Conservation (phyloP, 1,140 invertebrate genomes). For the Papilio polyxenes region DNA sequence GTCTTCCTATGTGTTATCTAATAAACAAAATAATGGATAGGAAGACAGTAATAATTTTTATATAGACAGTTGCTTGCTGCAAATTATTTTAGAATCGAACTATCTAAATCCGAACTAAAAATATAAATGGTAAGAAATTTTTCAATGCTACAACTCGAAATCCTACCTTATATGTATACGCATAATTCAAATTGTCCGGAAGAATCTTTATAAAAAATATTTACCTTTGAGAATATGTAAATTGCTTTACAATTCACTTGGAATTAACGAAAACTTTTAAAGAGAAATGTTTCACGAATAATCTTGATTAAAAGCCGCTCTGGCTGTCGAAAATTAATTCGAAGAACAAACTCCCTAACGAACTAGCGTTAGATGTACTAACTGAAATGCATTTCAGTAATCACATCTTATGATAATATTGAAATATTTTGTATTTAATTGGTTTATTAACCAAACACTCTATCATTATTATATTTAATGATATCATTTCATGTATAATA, state of each 20-base stretch:
- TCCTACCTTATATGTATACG: neutral
- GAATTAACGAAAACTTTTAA: neutral
- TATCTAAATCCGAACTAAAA: no score
- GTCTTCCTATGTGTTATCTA: no score
- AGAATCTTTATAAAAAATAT: neutral
- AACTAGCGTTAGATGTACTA: slow-evolving; percentile 17
- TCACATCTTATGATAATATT: neutral
- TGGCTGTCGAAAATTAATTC: slow-evolving; percentile 14
- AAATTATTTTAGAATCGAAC: no score
- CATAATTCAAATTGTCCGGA: neutral
- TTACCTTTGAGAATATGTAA: neutral
- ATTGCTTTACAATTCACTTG: neutral
- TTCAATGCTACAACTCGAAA: no score
- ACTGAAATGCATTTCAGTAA: slow-evolving; percentile 7
- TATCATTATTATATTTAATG: no score
- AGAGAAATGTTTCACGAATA: slow-evolving; percentile 16
- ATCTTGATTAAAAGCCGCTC: slow-evolving; percentile 23
- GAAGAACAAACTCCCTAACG: slow-evolving; percentile 18
- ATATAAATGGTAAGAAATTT: no score
- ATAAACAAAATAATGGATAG: no score
- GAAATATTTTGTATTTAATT: neutral
- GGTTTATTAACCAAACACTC: no score
- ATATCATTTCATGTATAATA: no score
- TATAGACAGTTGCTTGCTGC: no score
- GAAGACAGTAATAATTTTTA: no score